A percentile compares a stretch with the other conserved stretches of the same genome.
Evolutionary conservation across 92 coral and sea anemone genomes (phyloP).

Genomic region (Ricordea florida): DNA sequence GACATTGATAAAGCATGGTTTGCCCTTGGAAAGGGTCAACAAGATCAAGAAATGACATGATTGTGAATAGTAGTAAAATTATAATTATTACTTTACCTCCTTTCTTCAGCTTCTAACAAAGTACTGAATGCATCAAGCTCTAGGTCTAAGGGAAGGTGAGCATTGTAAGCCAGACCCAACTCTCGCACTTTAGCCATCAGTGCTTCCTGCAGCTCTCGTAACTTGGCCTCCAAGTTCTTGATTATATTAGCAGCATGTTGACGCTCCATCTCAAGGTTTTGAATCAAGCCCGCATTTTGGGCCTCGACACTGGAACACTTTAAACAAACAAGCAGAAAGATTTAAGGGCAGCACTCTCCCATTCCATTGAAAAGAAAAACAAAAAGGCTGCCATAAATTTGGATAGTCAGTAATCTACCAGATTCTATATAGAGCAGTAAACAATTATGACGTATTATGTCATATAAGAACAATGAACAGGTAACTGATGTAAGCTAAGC

Average conservation of each 20-base stretch:
- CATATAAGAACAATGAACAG: too few relatives aligned
- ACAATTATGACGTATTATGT: too few relatives aligned
- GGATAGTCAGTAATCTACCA: too few relatives aligned
- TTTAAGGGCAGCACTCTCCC: not conserved
- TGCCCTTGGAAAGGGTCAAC: too few relatives aligned
- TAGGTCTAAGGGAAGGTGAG: slow-evolving; percentile 87
- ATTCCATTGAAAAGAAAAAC: not conserved
- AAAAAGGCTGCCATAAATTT: not conserved
- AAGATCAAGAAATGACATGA: too few relatives aligned
- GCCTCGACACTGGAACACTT: slow-evolving; percentile 91
- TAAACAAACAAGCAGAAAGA: not conserved
- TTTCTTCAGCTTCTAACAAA: slow-evolving; percentile 89
- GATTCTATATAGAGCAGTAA: too few relatives aligned
- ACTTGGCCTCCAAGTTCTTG: slow-evolving; percentile 91
- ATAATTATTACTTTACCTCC: slow-evolving; percentile 52
- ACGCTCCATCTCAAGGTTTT: slow-evolving; percentile 91
- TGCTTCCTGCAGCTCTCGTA: slow-evolving; percentile 92
- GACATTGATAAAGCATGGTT: too few relatives aligned
- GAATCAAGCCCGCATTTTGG: slow-evolving; percentile 90
- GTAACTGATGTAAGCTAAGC: too few relatives aligned
- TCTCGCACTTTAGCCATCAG: slow-evolving; percentile 95
- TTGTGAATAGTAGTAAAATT: too few relatives aligned
- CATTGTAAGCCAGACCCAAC: slow-evolving; percentile 94
- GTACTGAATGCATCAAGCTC: slow-evolving; percentile 94
- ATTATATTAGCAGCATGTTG: slow-evolving; percentile 88